Conservation (phyloP, 2,113 vertebrate genomes). For the Onychostoma macrolepis region DNA sequence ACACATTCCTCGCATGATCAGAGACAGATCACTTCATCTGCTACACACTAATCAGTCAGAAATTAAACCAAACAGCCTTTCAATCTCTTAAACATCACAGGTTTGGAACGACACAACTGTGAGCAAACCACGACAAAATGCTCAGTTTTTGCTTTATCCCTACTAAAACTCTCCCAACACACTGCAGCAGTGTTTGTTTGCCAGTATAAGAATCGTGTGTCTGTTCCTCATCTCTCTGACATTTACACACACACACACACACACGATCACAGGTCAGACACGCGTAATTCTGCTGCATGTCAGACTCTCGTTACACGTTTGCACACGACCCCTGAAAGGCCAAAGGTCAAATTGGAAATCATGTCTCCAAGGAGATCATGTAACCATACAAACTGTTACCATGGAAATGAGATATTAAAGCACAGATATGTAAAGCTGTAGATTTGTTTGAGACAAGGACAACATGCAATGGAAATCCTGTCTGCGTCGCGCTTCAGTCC, state of each 20-base stretch:
- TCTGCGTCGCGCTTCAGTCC: too few relatives aligned
- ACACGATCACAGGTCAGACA: constrained; percentile 1
- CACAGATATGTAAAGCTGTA: constrained; percentile 33
- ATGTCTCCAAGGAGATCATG: constrained; percentile 23
- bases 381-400: constrained; percentile 12
- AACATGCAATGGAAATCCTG: not conserved
- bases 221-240: constrained; percentile 48
- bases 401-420: constrained; percentile 41
- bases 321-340: constrained; percentile 21
- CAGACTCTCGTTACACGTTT: not conserved
- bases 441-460: constrained; percentile 38
- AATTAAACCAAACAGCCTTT: not conserved
- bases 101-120: not conserved
- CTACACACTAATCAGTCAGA: not conserved
- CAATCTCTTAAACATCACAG: not conserved
- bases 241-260: constrained; percentile 44
- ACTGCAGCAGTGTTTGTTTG: not conserved
- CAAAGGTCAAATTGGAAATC: constrained; percentile 41
- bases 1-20: not conserved
- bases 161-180: not conserved
- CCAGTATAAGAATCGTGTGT: not conserved
- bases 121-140: not conserved
- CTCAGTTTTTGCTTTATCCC: not conserved
- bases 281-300: constrained; percentile 10
- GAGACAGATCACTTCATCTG: not conserved